Evolutionary conservation across 2,888 invertebrate species (phyloP), one percentile per base, ranked within the genome.

Genomic region (Embidobia sp.): DNA sequence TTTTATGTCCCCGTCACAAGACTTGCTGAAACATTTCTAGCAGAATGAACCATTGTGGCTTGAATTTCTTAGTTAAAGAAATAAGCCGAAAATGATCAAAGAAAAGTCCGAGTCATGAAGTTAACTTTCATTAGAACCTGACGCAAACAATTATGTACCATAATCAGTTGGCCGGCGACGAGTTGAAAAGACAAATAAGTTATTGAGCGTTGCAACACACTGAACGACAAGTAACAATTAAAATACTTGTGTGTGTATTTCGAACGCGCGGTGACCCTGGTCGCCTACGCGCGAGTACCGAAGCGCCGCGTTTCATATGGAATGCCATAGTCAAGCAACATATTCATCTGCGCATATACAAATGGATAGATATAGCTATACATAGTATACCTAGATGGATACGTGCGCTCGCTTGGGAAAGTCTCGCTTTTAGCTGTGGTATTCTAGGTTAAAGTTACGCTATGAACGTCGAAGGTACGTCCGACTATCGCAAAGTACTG

Each of bases 261-360:
- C 15, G 51, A 53, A 74, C 37, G 55, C 61, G 16, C 53, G n/a
- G 51, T 77, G 81, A 81, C 79, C 81, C 76, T 82, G 79, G 74
- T 64, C 76, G 57, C 70, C 77, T 53, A 64, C 61, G 70, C 79
- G 80, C 76, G 77, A 19, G 29, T 37, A 49, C 66, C 79, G 80
- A 80, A 69, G 33, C 18, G 11, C 16, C 74, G 80, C 31, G 35
- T 63, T 70, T 51, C 49, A 42, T 26, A n/a, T 40, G 26, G 59
- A 64, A 57, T 69, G 72, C 53, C 76, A 40, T 31, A 55, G 59
- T 61, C 59, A 7, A 49, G 19, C 57, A 26, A 67, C 66, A 42
- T 76, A 70, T 79, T 75, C 59, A 69, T 77, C 67, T 42, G 64
- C 35, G 40, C n/a, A n/a, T 49, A 31, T 18, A 37, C 10, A 26